A percentile compares a stretch with the other conserved stretches of the same genome.
These are phyloP conservation scores for Chloroclystis v-ata DNA, from an alignment of 2,888 invertebrate species.

Conservation along the genomic window DNA sequence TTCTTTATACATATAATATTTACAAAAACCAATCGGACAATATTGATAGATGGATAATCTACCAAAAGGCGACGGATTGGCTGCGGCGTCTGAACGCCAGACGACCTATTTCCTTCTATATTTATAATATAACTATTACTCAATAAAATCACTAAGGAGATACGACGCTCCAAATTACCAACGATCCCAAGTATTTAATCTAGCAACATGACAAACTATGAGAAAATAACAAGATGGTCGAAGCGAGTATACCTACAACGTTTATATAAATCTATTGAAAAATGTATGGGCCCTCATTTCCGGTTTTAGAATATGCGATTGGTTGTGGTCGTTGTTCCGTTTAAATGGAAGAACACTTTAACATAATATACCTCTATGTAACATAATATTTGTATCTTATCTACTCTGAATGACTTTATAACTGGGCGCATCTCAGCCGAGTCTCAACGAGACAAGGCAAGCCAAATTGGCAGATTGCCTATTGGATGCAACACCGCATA, in stretches of 20 bases:
- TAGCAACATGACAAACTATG: slow-evolving; percentile 27
- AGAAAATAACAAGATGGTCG: slow-evolving; percentile 42
- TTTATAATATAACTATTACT: slow-evolving; percentile 3
- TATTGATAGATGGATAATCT: slow-evolving; percentile 22
- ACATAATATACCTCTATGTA: slow-evolving; percentile 57
- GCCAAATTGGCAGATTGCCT: slow-evolving; percentile 54
- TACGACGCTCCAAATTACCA: slow-evolving; percentile 12
- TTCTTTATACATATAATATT: slow-evolving; percentile 60
- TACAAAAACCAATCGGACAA: slow-evolving; percentile 56
- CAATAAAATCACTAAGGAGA: slow-evolving; percentile 18
- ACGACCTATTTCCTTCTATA: slow-evolving; percentile 31
- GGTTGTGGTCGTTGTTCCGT: slow-evolving; percentile 43
- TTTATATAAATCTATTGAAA: slow-evolving; percentile 43
- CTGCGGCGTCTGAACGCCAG: slow-evolving; percentile 25
- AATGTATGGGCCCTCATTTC: slow-evolving; percentile 50
- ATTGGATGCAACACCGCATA: slow-evolving; percentile 33
- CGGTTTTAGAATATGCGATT: slow-evolving; percentile 35
- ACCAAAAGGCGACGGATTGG: slow-evolving; percentile 26
- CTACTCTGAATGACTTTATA: slow-evolving; percentile 47
- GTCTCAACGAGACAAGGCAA: slow-evolving; percentile 35
- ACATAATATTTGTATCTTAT: slow-evolving; percentile 48
- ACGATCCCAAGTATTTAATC: slow-evolving; percentile 19
- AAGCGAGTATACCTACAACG: slow-evolving; percentile 37
- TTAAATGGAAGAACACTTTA: slow-evolving; percentile 64
- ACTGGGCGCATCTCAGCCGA: slow-evolving; percentile 52